Percentiles rank a stretch among this genome's conserved stretches.
Evolutionary conservation across 2,113 vertebrate genomes (phyloP).

Genomic region (Atrichornis clamosus): DNA sequence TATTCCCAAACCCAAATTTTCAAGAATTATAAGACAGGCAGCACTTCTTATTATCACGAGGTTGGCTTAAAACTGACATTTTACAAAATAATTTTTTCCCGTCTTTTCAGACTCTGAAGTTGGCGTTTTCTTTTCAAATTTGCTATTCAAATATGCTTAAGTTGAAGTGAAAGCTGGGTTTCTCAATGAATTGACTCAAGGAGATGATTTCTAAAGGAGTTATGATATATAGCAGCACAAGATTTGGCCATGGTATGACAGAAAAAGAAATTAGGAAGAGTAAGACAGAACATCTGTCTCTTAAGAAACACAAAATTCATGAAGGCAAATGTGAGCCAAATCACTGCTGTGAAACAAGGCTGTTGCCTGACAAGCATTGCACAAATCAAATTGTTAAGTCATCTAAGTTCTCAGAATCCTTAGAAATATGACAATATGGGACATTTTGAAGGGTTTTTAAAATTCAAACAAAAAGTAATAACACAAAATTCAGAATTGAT

Average conservation of each 20-base stretch:
- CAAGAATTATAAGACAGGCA: neutral
- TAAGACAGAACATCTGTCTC: neutral
- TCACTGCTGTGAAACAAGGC: neutral
- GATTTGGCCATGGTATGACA: neutral
- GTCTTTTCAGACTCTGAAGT: neutral
- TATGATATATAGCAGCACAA: neutral
- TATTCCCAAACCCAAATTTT: neutral
- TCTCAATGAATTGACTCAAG: neutral
- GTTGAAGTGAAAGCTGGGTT: neutral
- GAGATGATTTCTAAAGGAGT: neutral
- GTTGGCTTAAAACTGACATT: neutral
- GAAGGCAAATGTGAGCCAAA: neutral
- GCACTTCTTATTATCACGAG: neutral
- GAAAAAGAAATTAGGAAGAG: neutral
- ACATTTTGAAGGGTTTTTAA: neutral
- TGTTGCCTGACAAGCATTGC: neutral
- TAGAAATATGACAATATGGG: neutral
- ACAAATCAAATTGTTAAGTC: neutral
- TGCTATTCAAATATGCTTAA: neutral
- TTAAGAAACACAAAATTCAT: neutral
- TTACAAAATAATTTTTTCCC: neutral
- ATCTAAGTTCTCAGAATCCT: neutral
- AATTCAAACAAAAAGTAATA: neutral
- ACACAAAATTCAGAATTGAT: neutral
- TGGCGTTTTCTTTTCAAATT: neutral